phyloP scores from a whole-genome alignment of 2,888 invertebrate species.

The Melolontha melolontha region DNA sequence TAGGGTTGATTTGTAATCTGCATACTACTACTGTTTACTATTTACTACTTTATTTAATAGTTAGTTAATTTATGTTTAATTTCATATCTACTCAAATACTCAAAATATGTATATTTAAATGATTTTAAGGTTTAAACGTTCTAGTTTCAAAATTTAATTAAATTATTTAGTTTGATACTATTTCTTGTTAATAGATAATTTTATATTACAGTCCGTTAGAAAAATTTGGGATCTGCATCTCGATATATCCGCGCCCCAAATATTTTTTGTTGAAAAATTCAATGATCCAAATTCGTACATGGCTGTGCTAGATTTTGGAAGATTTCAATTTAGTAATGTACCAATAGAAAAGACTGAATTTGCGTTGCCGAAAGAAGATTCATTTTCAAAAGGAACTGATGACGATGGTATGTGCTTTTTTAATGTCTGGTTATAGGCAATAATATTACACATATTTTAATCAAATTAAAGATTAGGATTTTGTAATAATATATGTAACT shows the following conservation, averaged over 20 bases:
- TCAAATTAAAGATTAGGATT: too few relatives aligned
- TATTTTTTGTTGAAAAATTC: constrained; percentile 88
- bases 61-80: too few relatives aligned
- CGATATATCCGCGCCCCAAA: constrained; percentile 94
- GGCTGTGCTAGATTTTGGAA: constrained; percentile 91
- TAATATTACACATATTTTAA: too few relatives aligned
- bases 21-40: too few relatives aligned
- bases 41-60: too few relatives aligned
- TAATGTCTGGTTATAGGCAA: background rate
- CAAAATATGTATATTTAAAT: too few relatives aligned
- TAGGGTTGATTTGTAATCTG: too few relatives aligned
- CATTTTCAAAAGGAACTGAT: constrained; percentile 63
- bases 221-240: constrained; percentile 89
- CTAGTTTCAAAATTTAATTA: too few relatives aligned
- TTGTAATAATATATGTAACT: too few relatives aligned
- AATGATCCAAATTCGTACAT: constrained; percentile 80
- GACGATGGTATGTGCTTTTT: constrained; percentile 63
- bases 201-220: constrained; percentile 71
- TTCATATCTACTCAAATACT: too few relatives aligned
- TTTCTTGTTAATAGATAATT: background rate
- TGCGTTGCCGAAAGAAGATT: constrained; percentile 53
- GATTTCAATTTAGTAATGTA: constrained; percentile 75
- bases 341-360: constrained; percentile 50
- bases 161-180: too few relatives aligned
- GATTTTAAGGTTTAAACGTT: too few relatives aligned